These are phyloP conservation scores for Drosophila auraria DNA, from an alignment of 1,140 invertebrate species.

Conservation along the genomic window DNA sequence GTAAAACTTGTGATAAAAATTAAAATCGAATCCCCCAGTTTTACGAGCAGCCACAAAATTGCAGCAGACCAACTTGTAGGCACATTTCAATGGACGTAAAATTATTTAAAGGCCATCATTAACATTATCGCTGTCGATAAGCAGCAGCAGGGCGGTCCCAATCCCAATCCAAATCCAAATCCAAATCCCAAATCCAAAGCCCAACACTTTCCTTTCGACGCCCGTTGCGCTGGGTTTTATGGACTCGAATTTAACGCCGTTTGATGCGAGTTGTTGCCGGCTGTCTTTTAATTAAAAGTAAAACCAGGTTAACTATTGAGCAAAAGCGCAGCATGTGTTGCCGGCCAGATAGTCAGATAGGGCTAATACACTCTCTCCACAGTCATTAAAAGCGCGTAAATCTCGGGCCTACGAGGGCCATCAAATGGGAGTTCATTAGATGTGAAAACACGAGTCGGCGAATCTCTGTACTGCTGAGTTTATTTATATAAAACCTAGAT, in stretches of 20 bases:
- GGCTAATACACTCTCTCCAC: slow-evolving; percentile 52
- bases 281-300: slow-evolving; percentile 74
- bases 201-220: slow-evolving; percentile 66
- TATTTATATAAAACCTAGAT: slow-evolving; percentile 10
- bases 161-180: slow-evolving; percentile 9
- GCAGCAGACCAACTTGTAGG: slow-evolving; percentile 59
- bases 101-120: slow-evolving; percentile 73
- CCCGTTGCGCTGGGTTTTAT: slow-evolving; percentile 60
- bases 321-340: slow-evolving; percentile 73
- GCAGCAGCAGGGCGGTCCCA: slow-evolving; percentile 42
- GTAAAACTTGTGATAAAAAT: slow-evolving; percentile 78
- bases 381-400: slow-evolving; percentile 72
- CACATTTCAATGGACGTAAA: slow-evolving; percentile 60
- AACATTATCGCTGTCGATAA: slow-evolving; percentile 72
- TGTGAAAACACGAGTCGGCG: slow-evolving; percentile 54
- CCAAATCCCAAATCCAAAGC: slow-evolving; percentile 8
- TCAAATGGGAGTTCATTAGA: slow-evolving; percentile 75
- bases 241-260: slow-evolving; percentile 69
- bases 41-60: slow-evolving; percentile 60
- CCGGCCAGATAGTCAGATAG: slow-evolving; percentile 28
- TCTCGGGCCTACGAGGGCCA: slow-evolving; percentile 51
- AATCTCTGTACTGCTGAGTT: slow-evolving; percentile 26
- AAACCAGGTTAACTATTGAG: slow-evolving; percentile 75
- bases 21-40: slow-evolving; percentile 71
- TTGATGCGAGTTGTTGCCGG: slow-evolving; percentile 49